These are phyloP conservation scores for Saiga tatarica DNA, from an alignment of 2,113 vertebrate genomes.

Conservation along the genomic window DNA sequence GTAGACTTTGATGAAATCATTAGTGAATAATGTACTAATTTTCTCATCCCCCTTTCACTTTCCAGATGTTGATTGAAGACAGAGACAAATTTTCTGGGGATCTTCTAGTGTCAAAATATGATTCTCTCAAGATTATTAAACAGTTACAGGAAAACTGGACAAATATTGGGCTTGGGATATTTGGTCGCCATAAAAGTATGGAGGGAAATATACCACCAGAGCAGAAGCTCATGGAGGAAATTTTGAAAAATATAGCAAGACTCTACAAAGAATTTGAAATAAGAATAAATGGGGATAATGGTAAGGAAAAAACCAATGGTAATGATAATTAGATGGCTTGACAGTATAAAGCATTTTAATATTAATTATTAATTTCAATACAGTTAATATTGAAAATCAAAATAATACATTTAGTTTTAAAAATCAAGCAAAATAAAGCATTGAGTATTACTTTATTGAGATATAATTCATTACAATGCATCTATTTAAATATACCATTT, in stretches of 20 bases:
- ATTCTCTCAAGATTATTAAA: conserved; percentile 78
- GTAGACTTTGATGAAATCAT: background rate
- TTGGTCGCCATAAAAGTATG: conserved; percentile 81
- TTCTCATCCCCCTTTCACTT: background rate
- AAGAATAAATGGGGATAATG: conserved; percentile 83
- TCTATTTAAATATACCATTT: background rate
- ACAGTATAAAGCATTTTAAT: background rate
- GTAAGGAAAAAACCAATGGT: conserved; percentile 74
- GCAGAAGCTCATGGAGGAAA: conserved; percentile 74
- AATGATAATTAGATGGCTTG: background rate
- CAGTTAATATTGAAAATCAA: conserved; percentile 27
- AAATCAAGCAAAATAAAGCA: conserved; percentile 7
- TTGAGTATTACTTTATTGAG: background rate
- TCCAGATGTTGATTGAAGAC: conserved; percentile 80
- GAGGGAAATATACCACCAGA: conserved; percentile 69
- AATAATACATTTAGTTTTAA: background rate
- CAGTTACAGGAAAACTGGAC: conserved; percentile 83
- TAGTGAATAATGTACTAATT: background rate
- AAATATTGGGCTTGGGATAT: conserved; percentile 79
- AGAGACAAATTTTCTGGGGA: conserved; percentile 81
- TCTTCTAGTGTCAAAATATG: conserved; percentile 75
- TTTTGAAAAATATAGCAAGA: conserved; percentile 58
- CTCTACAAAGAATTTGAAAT: conserved; percentile 78
- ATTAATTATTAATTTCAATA: background rate
- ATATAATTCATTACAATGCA: background rate